Percentiles rank a stretch among this genome's conserved stretches.
phyloP scores from a whole-genome alignment of 1,140 invertebrate species.

The Drosophila teissieri region DNA sequence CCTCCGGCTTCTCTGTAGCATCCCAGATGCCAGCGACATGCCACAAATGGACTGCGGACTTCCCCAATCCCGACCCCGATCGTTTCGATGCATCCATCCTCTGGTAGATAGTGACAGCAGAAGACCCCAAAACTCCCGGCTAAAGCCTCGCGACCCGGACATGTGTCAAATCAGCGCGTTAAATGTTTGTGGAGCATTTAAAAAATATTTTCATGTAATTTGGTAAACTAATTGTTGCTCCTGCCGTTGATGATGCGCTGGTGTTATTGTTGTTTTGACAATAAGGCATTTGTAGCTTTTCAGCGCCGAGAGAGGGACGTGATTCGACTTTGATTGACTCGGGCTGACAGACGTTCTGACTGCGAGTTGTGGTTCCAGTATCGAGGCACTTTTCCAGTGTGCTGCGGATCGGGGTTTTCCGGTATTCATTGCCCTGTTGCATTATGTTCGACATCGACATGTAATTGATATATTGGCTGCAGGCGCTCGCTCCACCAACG shows the following conservation, averaged over 20 bases:
- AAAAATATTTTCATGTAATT: conserved; percentile 84
- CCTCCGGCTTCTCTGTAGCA: neutral
- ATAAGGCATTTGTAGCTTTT: conserved; percentile 84
- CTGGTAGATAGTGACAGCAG: conserved; percentile 26
- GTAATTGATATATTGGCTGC: conserved; percentile 80
- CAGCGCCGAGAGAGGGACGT: conserved; percentile 56
- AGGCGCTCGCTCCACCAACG: conserved; percentile 38
- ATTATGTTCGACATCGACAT: conserved; percentile 70
- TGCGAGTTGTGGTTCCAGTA: conserved; percentile 21
- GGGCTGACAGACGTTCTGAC: conserved; percentile 58
- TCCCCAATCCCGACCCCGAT: conserved; percentile 9
- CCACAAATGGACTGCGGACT: conserved; percentile 72
- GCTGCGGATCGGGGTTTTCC: conserved; percentile 57
- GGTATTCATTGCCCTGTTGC: conserved; percentile 62
- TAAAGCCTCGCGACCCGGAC: conserved; percentile 42
- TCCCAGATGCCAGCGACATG: conserved; percentile 68
- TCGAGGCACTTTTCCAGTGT: conserved; percentile 20
- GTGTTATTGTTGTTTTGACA: conserved; percentile 69
- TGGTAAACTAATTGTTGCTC: conserved; percentile 82
- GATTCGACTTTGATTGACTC: conserved; percentile 70
- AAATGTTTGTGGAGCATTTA: conserved; percentile 79
- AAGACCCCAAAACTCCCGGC: conserved; percentile 37
- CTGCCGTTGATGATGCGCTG: conserved; percentile 7
- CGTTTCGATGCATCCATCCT: conserved; percentile 28
- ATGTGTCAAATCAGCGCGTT: conserved; percentile 66